Base-by-base conservation (phyloP, 2,888 invertebrate genomes). In the Phasia obesa region DNA sequence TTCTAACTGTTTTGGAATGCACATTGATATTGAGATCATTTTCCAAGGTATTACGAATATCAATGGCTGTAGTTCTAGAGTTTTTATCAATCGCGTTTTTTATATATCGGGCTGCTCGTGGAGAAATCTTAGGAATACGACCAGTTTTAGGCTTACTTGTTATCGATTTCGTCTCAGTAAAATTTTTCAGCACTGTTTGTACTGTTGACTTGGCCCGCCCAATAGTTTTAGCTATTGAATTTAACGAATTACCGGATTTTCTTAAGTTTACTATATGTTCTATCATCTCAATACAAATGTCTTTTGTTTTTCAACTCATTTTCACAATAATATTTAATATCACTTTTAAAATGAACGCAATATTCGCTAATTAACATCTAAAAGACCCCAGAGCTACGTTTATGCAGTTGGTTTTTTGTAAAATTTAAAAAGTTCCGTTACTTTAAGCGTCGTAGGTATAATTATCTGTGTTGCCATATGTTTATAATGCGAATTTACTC, bases 1-100 rank as follows among this genome's bases (percentile, higher is more conserved):
- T 53, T 53, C 49, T 64, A n/a, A n/a, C n/a, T n/a, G 49, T 51
- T 65, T 65, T 38, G 17, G 15, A 49, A 65, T 65, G 65, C 13
- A 65, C 49, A 65, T 51, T 65, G 35, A 51, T 51, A 51, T 35
- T 65, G 23, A 51, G 19, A 35, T 65, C 5, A 65, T 49, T 49
- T 35, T 51, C 65, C 51, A 65, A 65, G 2, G 49, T 49, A 4
- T 49, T 65, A 31, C 31, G 64, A 15, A 19, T 64, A 31, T 49
- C 19, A 15, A 64, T 17, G 64, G 47, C 64, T 47, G 27, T 25
- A 9, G 25, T 62, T 25, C 23, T 47, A 47, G 47, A 25, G 11
- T 62, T 62, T 62, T 23, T 62, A 17, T 7, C 23, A 13, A 47
- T 44, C 25, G 47, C 15, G 47, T 4, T 23, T 35, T 62, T 62